Conservation (phyloP, 2,113 vertebrate species). For the Sialia sialis region DNA sequence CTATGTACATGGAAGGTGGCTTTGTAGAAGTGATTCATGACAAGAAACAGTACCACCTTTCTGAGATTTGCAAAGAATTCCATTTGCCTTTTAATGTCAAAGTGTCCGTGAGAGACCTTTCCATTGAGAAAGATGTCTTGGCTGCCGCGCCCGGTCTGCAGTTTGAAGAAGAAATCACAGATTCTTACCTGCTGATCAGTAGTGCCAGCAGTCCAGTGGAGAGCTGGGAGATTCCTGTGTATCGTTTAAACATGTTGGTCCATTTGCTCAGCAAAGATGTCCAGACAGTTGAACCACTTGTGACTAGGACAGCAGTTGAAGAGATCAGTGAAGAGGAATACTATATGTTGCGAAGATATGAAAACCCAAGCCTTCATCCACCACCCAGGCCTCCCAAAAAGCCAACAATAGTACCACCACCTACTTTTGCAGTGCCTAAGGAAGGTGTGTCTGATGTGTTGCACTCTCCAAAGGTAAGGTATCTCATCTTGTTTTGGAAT, state of each 20-base stretch:
- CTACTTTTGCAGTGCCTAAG: not conserved
- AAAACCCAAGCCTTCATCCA: conserved; percentile 68
- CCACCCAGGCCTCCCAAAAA: conserved; percentile 85
- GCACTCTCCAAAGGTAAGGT: conserved; percentile 63
- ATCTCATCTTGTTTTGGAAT: not conserved
- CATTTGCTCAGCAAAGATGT: conserved; percentile 59
- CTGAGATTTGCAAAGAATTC: conserved; percentile 76
- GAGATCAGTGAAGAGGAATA: conserved; percentile 81
- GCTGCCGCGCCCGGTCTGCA: conserved; percentile 71
- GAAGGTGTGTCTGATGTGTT: not conserved
- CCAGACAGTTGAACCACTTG: not conserved
- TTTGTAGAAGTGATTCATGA: conserved; percentile 86
- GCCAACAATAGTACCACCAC: conserved; percentile 23
- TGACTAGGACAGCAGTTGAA: conserved; percentile 67
- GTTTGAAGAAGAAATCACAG: conserved; percentile 83
- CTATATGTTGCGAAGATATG: conserved; percentile 80
- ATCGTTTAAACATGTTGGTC: conserved; percentile 70
- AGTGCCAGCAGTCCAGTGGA: conserved; percentile 57
- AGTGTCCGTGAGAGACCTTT: conserved; percentile 81
- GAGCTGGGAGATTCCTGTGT: conserved; percentile 79
- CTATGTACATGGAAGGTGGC: conserved; percentile 80
- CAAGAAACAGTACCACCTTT: conserved; percentile 77
- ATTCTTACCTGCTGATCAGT: conserved; percentile 79
- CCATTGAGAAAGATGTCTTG: conserved; percentile 77
- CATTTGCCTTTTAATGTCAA: conserved; percentile 83